A percentile compares a stretch with the other conserved stretches of the same genome.
These are phyloP conservation scores for Chionomys nivalis DNA, from an alignment of 2,113 vertebrate genomes.

Conservation along the genomic window DNA sequence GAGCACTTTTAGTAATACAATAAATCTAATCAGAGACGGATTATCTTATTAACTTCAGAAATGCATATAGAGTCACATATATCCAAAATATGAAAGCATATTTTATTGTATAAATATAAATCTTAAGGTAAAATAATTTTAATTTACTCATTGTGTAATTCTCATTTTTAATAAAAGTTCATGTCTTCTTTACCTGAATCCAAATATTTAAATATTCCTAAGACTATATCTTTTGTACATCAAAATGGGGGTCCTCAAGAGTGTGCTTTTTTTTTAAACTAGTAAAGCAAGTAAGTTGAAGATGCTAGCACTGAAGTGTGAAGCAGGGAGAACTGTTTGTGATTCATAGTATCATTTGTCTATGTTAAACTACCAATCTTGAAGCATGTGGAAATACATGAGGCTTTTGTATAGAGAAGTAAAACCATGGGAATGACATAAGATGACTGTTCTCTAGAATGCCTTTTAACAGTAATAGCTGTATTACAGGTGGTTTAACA, in stretches of 20 bases:
- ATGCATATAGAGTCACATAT: not conserved
- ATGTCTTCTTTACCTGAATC: conserved; percentile 30
- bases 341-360: conserved; percentile 70
- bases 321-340: conserved; percentile 57
- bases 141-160: conserved; percentile 2
- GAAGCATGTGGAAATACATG: not conserved
- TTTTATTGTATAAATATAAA: conserved; percentile 48
- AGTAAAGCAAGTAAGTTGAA: conserved; percentile 72
- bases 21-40: conserved; percentile 53
- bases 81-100: not conserved
- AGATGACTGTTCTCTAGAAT: conserved; percentile 70
- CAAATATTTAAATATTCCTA: conserved; percentile 45
- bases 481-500: conserved; percentile 60
- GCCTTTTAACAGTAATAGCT: conserved; percentile 74
- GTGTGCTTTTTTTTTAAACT: conserved; percentile 57
- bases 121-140: conserved; percentile 33
- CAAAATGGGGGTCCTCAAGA: conserved; percentile 18
- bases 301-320: conserved; percentile 50
- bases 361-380: conserved; percentile 64
- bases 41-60: conserved; percentile 54
- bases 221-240: not conserved
- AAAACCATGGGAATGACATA: conserved; percentile 71
- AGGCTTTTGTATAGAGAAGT: conserved; percentile 48
- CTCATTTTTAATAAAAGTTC: not conserved
- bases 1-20: conserved; percentile 69